Base-by-base conservation (phyloP, 2,888 invertebrate species). In the Rhamnusium bicolor region DNA sequence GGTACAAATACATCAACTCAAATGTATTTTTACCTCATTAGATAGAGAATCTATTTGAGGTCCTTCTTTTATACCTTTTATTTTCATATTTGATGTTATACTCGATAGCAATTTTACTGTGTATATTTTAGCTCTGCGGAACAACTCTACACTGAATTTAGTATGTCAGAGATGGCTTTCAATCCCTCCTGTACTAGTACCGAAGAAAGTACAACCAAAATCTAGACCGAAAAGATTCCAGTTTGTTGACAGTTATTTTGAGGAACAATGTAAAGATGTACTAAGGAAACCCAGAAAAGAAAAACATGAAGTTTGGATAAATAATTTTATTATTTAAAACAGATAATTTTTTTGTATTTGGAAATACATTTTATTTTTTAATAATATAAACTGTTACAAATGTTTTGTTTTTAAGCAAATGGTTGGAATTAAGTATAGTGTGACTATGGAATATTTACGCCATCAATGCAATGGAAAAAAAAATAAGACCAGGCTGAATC, bases 91-190 rank as follows among this genome's bases (percentile, higher is more conserved):
- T n/a, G n/a, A n/a, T n/a, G n/a, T n/a, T n/a, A n/a, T n/a, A n/a
- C n/a, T n/a, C n/a, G n/a, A n/a, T 24, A 24, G 3, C 2, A 24
- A 24, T 2, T 24, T 24, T 24, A 4, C 3, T 24, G 2, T 79
- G 79, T 66, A 65, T 56, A 62, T 62, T 18, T 82, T 77, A 95
- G 94, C 81, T 88, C 91, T 0, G 90, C 94, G 0, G 90, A 91
- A 61, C 91, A 94, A 78, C 87, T 94, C 19, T 92, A 90, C 82
- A 87, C 88, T 0, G 88, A 91, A 61, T 94, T 91, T 86, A 92
- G 94, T 86, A 92, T 94, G 69, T 91, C 92, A 0, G 89, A 92
- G 82, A 93, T 95, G 91, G 89, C 91, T 2, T 95, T 96, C 85
- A 93, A 93, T 85, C n/a, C 95, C 95, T 0, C 84, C 93, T 0